Base-by-base conservation (phyloP, 2,797 vertebrate species). In the Enteromius afrohamiltoni region DNA sequence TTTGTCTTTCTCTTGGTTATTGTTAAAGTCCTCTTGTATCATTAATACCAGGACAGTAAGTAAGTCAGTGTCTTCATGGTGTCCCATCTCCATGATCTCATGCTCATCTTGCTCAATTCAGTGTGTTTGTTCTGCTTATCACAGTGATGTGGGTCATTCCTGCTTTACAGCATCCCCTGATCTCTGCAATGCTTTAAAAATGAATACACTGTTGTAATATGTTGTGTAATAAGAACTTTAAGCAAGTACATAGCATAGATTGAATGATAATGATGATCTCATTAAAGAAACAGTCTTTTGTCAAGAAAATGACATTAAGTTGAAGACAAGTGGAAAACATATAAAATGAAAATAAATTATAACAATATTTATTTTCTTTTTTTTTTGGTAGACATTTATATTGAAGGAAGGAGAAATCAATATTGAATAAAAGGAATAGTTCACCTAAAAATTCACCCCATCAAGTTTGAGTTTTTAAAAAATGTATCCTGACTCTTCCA, bases 41-140 rank as follows among this genome's bases (percentile, higher is more conserved):
- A 37, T 34, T 71, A 69, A 58, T 79, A 55, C 37, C 49, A 45
- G 23, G 23, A 9, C 82, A 70, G 79, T 76, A 83, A 85, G 85
- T 88, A 86, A 74, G 73, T 80, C 40, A 29, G 49, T 65, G 65
- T 78, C 14, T 79, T 75, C 70, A 45, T 53, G 37, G 40, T 71
- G 76, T 70, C 45, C 70, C 17, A 10, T 79, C 62, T 79, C 1
- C 76, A 69, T 68, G 71, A 67, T 67, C 45, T 83, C 73, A 77
- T 69, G 34, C 64, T 58, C 73, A 69, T 83, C 34, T 55, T 17
- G 6, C 60, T 51, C 80, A 62, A 75, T 45, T 40, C 60, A 40
- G 53, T 77, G 37, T 85, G 65, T 68, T 70, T 83, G 70, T 88
- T 77, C 78, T 73, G 75, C 69, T 85, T 79, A 60, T 85, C 77